These are phyloP conservation scores for Varanus salvator DNA, from an alignment of 2,113 vertebrate genomes.

Conservation along the genomic window DNA sequence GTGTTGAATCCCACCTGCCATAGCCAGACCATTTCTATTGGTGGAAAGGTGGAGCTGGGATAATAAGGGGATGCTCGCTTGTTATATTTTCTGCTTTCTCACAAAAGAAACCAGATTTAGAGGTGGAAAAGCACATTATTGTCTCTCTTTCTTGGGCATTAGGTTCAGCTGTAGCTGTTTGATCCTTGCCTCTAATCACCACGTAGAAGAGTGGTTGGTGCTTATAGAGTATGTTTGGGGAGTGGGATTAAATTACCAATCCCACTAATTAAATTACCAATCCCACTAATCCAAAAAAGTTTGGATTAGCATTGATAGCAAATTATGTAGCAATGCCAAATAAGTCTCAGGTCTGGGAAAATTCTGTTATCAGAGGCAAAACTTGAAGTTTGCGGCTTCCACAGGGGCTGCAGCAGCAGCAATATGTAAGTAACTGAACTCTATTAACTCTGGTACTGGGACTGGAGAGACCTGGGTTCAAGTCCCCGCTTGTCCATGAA, in stretches of 20 bases:
- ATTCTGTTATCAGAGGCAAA: slow-evolving; percentile 38
- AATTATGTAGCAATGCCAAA: slow-evolving; percentile 34
- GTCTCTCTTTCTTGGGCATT: no score
- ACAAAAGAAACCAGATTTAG: neutral
- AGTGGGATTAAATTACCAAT: no score
- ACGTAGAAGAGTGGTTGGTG: no score
- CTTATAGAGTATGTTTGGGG: no score
- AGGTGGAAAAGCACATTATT: no score
- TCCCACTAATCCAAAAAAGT: no score
- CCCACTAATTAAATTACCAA: no score
- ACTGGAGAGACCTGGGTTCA: no score
- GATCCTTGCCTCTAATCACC: no score
- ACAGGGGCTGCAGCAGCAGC: no score
- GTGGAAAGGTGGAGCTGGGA: neutral
- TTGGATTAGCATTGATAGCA: neutral
- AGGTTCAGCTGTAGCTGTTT: no score
- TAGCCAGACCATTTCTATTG: neutral
- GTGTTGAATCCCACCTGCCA: neutral
- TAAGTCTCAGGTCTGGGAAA: slow-evolving; percentile 7
- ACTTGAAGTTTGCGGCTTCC: neutral
- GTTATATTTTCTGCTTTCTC: neutral
- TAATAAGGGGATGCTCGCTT: neutral
- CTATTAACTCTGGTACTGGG: neutral
- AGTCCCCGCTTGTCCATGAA: no score
- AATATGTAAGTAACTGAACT: neutral